Evolutionary conservation across 2,797 vertebrate genomes (phyloP).

Genomic region (Cyclura pinguis): DNA sequence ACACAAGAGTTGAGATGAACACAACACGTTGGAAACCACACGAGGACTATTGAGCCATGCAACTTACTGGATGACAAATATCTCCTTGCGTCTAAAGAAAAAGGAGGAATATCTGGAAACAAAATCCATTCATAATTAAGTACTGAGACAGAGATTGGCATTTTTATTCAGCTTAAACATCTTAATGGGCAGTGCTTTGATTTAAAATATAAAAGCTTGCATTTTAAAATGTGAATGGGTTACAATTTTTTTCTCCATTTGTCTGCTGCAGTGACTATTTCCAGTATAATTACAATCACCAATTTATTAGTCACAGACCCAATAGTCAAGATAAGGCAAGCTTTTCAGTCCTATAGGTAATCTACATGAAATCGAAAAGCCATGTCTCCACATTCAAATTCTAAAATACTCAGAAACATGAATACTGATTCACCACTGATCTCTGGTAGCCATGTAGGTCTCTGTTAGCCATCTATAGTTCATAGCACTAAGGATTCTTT

Average conservation of each 20-base stretch:
- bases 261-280: slow-evolving; percentile 12
- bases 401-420: slow-evolving; percentile 36
- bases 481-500: slow-evolving; percentile 51
- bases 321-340: slow-evolving; percentile 10
- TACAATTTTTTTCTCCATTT: not conserved
- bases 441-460: slow-evolving; percentile 2
- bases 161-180: slow-evolving; percentile 8
- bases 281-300: not conserved
- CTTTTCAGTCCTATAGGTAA: slow-evolving; percentile 51
- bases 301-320: not conserved
- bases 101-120: slow-evolving; percentile 97
- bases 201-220: not conserved
- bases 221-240: not conserved
- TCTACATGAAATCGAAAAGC: slow-evolving; percentile 57
- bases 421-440: slow-evolving; percentile 40
- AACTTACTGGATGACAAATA: slow-evolving; percentile 99
- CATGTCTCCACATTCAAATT: slow-evolving; percentile 27
- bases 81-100: slow-evolving; percentile 99
- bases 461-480: slow-evolving; percentile 46
- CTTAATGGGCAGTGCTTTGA: too few species aligned
- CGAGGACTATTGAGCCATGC: slow-evolving; percentile 59
- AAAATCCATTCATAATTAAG: slow-evolving; percentile 82
- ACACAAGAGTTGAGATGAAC: slow-evolving; percentile 63
- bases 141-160: slow-evolving; percentile 53
- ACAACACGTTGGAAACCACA: slow-evolving; percentile 74